Evolutionary conservation across 2,113 vertebrate genomes (phyloP), one percentile per base, ranked within the genome.

Genomic region (Perognathus longimembris): DNA sequence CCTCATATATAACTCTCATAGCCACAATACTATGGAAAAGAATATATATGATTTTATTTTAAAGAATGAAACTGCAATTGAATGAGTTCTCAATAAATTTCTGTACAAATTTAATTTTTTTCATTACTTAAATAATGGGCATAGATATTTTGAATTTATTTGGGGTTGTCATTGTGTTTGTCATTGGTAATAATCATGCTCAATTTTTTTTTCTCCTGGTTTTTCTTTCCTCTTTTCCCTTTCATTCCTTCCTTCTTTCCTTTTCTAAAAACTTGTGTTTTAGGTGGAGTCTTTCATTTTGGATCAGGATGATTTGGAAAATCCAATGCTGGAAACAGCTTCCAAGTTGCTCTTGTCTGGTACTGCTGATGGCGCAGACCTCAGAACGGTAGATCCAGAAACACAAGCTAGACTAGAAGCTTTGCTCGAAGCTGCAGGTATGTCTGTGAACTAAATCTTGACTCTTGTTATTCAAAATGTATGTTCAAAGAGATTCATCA

Each of bases 221-320:
- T 61, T 88, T 42, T 18, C 50, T 50, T 77, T 40, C 10, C 38
- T 94, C 82, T 96, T 88, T 50, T 20, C 4, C 78, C 89, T 80
- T 26, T 59, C 70, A 80, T 30, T 82, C 15, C 78, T 61, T 15
- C 5, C 21, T 76, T 40, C 63, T 26, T 79, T 34, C 42, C 18
- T 67, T 92, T 34, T 6, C 66, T 14, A 45, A 45, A 45, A 45
- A n/a, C 83, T 96, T 88, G 64, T 67, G 90, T 94, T 92, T 42
- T 95, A 99, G 99, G 99, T 99, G 98, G 99, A 99, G 94, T 99
- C 99, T 0, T 99, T 99, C 93, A 99, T 99, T 97, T 97, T 99
- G 95, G 99, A 99, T 98, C 99, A 99, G 98, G 99, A 99, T 97
- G 99, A 99, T 97, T 98, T 99, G 3, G 99, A 99, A 98, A 99